phyloP scores from a whole-genome alignment of 2,888 invertebrate species.

The Eudasyphora cyanicolor region DNA sequence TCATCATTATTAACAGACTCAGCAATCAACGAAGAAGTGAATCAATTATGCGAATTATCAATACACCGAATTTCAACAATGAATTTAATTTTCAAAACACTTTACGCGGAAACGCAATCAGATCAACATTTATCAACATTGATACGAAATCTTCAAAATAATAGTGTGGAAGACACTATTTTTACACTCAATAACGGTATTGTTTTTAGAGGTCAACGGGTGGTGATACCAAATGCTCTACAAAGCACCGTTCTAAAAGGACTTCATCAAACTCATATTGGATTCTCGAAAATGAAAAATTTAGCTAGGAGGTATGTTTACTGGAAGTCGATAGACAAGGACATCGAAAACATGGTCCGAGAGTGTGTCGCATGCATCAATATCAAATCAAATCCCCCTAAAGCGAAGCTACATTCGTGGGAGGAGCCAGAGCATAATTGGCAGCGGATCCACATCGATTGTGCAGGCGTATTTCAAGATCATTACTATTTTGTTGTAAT shows the following conservation, averaged over 20 bases:
- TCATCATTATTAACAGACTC: constrained; percentile 9
- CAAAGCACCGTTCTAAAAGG: constrained; percentile 56
- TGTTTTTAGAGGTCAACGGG: constrained; percentile 63
- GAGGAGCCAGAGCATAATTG: constrained; percentile 58
- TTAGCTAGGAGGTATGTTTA: constrained; percentile 69
- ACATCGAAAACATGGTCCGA: constrained; percentile 69
- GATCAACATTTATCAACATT: constrained; percentile 46
- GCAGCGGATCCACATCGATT: constrained; percentile 40
- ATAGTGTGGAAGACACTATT: constrained; percentile 40
- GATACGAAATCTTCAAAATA: constrained; percentile 36
- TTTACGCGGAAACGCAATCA: constrained; percentile 42
- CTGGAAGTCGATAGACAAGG: constrained; percentile 70
- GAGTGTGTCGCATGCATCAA: constrained; percentile 22
- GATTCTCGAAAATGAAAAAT: constrained; percentile 64
- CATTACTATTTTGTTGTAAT: constrained; percentile 45
- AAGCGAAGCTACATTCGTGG: constrained; percentile 50
- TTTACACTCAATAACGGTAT: constrained; percentile 58
- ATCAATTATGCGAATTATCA: constrained; percentile 31
- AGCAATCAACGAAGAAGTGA: constrained; percentile 32
- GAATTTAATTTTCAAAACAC: constrained; percentile 47
- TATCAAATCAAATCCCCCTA: constrained; percentile 37
- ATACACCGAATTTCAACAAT: constrained; percentile 43
- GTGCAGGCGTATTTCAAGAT: constrained; percentile 42
- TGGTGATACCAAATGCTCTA: constrained; percentile 59
- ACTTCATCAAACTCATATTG: constrained; percentile 69